Evolutionary conservation across 2,888 invertebrate genomes (phyloP), one percentile per base, ranked within the genome.

Genomic region (Dicroscelio sp.): DNA sequence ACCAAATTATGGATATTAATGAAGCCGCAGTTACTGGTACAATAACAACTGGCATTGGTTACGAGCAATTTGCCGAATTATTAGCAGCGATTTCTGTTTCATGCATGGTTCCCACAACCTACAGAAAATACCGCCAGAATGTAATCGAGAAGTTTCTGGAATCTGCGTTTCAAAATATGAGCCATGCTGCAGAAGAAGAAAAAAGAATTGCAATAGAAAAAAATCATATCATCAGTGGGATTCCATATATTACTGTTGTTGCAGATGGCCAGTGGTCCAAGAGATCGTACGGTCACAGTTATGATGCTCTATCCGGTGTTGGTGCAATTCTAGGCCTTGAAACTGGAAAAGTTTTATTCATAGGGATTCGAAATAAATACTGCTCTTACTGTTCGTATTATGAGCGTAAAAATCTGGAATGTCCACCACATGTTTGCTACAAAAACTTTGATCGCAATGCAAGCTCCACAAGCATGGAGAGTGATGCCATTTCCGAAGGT

Each of bases 401-500:
- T 69, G 80, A 90, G n/a, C 43, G 78, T 27, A 63, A 78, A 63
- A 58, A 58, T 58, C 10, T 78, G 14, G 43, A 60, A 12, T 78
- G 78, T 23, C 60, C 58, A 10, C n/a, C 27, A 43, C 78, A 78
- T 73, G 58, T 31, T 10, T 95, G 95, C 83, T 95, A 87, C 86
- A 94, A 94, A 79, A 95, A 95, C 87, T 95, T 94, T 92, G 17
- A 83, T 20, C 86, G 93, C 2, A 85, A n/a, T 52, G 52, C n/a
- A 52, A 52, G 52, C 52, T 52, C 52, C 1, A 52, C 52, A n/a
- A 52, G 52, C 23, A 52, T 52, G 52, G 52, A 52, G 52, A 52
- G 52, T 52, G 52, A 52, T 52, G 52, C 52, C 5, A 88, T 94
- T 60, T 60, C 84, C 23, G 91, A 93, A 76, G 92, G 92, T 27